phyloP scores from a whole-genome alignment of 2,888 invertebrate species.

The Catocala fraxini region DNA sequence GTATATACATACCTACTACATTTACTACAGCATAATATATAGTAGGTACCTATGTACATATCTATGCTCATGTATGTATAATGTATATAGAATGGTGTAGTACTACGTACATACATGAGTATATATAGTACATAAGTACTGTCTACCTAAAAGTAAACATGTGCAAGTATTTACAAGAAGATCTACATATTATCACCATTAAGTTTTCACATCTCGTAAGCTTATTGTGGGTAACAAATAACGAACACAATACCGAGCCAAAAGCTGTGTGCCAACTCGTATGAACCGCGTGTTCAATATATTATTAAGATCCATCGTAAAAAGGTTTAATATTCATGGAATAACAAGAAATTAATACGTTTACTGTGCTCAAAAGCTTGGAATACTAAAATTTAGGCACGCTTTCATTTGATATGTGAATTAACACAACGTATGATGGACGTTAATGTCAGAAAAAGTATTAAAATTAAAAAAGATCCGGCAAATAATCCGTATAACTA shows the following conservation, averaged over 20 bases:
- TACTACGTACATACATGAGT: no score
- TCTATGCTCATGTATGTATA: no score
- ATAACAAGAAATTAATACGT: no score
- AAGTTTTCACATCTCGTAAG: neutral
- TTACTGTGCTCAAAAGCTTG: neutral
- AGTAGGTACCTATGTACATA: no score
- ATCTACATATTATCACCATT: neutral
- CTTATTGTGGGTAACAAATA: neutral
- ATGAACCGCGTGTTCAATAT: neutral
- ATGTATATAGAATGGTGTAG: no score
- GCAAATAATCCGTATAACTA: slow-evolving; percentile 13
- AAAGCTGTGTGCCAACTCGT: slow-evolving; percentile 2
- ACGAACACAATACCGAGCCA: slow-evolving; percentile 6
- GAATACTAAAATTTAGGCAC: neutral
- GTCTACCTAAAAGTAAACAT: neutral
- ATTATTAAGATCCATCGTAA: neutral
- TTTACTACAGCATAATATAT: no score
- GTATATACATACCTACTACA: no score
- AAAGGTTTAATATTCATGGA: no score
- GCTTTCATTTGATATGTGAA: neutral
- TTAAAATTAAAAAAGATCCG: neutral
- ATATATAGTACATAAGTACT: no score
- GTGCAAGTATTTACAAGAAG: neutral
- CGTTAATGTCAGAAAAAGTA: slow-evolving; percentile 3
- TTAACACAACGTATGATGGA: neutral